These are phyloP conservation scores for Eretmochelys imbricata DNA, from an alignment of 2,113 vertebrate species.

Conservation along the genomic window DNA sequence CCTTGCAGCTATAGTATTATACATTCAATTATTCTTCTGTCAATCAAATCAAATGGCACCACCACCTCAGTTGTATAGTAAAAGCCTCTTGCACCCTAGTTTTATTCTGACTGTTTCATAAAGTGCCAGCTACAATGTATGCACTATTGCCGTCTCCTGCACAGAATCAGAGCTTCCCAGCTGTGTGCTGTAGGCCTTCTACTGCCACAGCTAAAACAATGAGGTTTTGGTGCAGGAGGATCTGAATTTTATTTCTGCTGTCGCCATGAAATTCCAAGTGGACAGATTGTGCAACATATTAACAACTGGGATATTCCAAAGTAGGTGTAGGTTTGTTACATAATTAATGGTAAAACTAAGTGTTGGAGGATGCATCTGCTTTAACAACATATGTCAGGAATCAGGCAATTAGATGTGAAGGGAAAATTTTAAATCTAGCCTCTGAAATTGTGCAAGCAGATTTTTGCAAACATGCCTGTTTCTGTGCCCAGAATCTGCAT, in stretches of 20 bases:
- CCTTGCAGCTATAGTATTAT: not conserved
- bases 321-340: not conserved
- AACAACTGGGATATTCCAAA: not conserved
- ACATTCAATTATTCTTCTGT: not conserved
- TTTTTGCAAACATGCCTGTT: not conserved
- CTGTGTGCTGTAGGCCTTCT: not conserved
- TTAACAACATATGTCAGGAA: not conserved
- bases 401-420: not conserved
- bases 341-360: not conserved
- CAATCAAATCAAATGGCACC: fast-evolving
- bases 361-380: not conserved
- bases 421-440: not conserved
- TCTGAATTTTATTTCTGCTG: fast-evolving
- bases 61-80: not conserved
- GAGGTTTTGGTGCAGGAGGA: not conserved
- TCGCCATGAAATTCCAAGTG: not conserved
- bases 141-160: not conserved
- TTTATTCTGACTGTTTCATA: not conserved
- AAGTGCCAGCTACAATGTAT: not conserved
- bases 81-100: not conserved
- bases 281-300: not conserved
- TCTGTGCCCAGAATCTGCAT: too few relatives aligned
- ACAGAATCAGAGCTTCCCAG: not conserved
- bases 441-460: not conserved
- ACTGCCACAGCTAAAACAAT: not conserved